Conservation (phyloP, 2,888 invertebrate species). For the Dryobota labecula region DNA sequence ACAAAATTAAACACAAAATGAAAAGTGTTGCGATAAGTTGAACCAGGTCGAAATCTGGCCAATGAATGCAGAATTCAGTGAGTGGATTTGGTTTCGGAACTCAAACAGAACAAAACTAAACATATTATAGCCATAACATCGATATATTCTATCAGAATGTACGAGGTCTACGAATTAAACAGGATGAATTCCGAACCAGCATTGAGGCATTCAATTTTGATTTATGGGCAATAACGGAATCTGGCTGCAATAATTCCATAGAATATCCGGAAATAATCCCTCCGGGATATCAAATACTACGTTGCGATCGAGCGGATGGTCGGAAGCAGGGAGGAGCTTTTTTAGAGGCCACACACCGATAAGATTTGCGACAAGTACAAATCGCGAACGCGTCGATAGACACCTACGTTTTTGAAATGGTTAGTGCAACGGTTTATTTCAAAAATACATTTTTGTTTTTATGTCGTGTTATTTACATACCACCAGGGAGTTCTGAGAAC, state of each 20-base stretch:
- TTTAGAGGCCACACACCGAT: not conserved
- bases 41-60: not conserved
- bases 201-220: constrained; percentile 3
- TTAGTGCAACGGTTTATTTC: constrained; percentile 41
- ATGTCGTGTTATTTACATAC: not conserved
- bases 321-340: not conserved
- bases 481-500: constrained; percentile 47
- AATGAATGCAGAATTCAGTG: not conserved
- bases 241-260: constrained; percentile 9
- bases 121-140: constrained; percentile 9
- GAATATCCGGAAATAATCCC: not conserved
- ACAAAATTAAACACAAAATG: constrained; percentile 17
- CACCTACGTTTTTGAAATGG: not conserved
- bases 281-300: not conserved
- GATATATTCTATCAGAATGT: constrained; percentile 19
- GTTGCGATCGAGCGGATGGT: no score
- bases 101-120: no score
- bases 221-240: constrained; percentile 9
- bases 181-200: constrained; percentile 9
- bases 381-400: not conserved
- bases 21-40: not conserved
- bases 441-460: not conserved
- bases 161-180: constrained; percentile 18
- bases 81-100: no score
- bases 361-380: not conserved